Evolutionary conservation across 2,888 invertebrate species (phyloP).

Genomic region (Lamproptera curius): DNA sequence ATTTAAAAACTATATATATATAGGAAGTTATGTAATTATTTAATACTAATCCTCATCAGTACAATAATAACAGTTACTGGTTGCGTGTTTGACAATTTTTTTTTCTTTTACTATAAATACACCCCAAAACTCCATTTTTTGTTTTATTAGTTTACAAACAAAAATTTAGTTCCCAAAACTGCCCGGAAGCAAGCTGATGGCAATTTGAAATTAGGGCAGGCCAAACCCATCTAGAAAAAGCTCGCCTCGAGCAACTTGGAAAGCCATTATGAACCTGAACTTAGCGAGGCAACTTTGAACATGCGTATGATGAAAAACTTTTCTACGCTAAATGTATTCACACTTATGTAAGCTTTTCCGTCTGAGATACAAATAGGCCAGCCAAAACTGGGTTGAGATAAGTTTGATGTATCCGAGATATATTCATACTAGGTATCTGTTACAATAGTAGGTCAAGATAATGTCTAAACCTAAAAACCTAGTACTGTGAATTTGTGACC

Average conservation of each 20-base stretch:
- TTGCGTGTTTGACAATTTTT: too few relatives aligned
- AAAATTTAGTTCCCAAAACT: not conserved
- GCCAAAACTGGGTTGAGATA: not conserved
- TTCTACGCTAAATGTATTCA: not conserved
- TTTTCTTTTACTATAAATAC: too few relatives aligned
- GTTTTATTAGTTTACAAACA: not conserved
- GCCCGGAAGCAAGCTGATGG: not conserved
- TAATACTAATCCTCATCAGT: too few relatives aligned
- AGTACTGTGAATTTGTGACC: too few relatives aligned
- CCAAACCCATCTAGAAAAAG: slow-evolving; percentile 3
- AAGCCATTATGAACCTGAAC: too few relatives aligned
- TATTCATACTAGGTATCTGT: too few relatives aligned
- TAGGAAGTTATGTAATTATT: too few relatives aligned
- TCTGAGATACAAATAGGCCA: not conserved
- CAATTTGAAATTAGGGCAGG: not conserved
- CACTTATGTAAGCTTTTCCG: not conserved
- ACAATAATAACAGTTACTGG: too few relatives aligned
- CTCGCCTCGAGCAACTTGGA: not conserved
- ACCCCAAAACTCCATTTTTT: too few relatives aligned
- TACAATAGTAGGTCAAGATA: too few relatives aligned
- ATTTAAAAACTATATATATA: too few relatives aligned
- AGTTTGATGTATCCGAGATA: not conserved
- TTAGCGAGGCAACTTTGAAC: not conserved
- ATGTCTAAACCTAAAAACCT: too few relatives aligned
- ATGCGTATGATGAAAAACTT: not conserved